A percentile compares a stretch with the other conserved stretches of the same genome.
These are phyloP conservation scores for Sebastes umbrosus DNA, from an alignment of 2,797 vertebrate genomes.

Conservation along the genomic window DNA sequence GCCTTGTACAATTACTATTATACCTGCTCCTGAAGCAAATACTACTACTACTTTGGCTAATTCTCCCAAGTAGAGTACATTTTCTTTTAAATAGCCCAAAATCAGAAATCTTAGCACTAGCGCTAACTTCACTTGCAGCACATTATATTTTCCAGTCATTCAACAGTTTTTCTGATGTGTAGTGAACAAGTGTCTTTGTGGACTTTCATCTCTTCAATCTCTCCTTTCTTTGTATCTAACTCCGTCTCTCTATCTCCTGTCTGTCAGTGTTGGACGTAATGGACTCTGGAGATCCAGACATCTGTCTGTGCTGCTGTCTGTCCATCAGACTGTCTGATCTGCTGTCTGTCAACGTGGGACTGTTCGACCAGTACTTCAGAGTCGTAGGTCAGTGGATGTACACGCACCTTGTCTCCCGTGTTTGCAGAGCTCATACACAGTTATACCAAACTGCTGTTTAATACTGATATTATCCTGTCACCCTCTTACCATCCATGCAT, in stretches of 20 bases:
- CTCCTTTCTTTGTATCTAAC: neutral
- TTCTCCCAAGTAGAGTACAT: too few relatives aligned
- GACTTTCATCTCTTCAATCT: neutral
- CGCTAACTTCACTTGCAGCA: neutral
- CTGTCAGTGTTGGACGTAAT: slow-evolving; percentile 83
- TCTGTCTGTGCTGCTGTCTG: slow-evolving; percentile 74
- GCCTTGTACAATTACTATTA: too few relatives aligned
- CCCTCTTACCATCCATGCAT: neutral
- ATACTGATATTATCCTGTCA: neutral
- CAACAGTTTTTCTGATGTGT: too few relatives aligned
- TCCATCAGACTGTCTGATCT: slow-evolving; percentile 88
- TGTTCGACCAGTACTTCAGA: slow-evolving; percentile 97
- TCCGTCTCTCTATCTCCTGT: neutral
- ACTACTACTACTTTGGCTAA: too few relatives aligned
- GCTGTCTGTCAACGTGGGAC: slow-evolving; percentile 92
- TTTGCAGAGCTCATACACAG: neutral
- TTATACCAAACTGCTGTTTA: neutral
- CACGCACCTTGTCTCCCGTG: neutral
- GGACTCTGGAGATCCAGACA: slow-evolving; percentile 78
- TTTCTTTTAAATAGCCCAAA: too few relatives aligned
- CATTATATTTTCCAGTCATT: too few relatives aligned
- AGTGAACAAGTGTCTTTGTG: neutral
- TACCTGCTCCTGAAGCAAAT: too few relatives aligned
- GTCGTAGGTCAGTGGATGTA: slow-evolving; percentile 86
- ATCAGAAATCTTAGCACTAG: too few relatives aligned